phyloP scores from a whole-genome alignment of 2,888 invertebrate species.

The Dicyrtomina minuta region DNA sequence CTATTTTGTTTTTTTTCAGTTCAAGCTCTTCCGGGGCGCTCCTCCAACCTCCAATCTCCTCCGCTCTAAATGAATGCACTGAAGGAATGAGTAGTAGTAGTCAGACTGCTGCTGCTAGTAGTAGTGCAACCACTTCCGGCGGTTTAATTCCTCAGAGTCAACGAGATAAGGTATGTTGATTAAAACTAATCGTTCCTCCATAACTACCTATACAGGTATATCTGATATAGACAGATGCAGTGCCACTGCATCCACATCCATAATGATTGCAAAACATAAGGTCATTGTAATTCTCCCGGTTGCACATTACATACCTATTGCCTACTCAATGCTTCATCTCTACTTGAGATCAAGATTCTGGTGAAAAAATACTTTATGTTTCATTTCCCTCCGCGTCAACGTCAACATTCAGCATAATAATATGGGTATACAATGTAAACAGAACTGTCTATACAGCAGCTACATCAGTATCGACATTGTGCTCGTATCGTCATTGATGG shows the following conservation, averaged over 20 bases:
- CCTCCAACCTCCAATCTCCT: constrained; percentile 6
- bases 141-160: constrained; percentile 41
- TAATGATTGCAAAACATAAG: too few species aligned
- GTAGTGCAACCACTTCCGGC: constrained; percentile 12
- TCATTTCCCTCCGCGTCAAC: too few species aligned
- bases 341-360: too few species aligned
- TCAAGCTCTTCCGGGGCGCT: constrained; percentile 23
- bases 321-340: not conserved
- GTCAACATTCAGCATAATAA: too few species aligned
- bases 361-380: too few species aligned
- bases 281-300: too few species aligned
- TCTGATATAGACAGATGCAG: not conserved
- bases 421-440: too few species aligned
- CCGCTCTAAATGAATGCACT: constrained; percentile 9
- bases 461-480: too few species aligned
- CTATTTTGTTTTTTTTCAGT: constrained; percentile 28
- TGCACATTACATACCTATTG: too few species aligned
- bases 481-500: too few species aligned
- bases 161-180: constrained; percentile 42
- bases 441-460: too few species aligned
- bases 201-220: not conserved
- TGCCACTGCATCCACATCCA: not conserved
- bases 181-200: not conserved
- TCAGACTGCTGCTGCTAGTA: not conserved
- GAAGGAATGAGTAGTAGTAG: not conserved